These are phyloP conservation scores for Saccostrea glomerata DNA, from an alignment of 1,140 invertebrate species.

Conservation along the genomic window DNA sequence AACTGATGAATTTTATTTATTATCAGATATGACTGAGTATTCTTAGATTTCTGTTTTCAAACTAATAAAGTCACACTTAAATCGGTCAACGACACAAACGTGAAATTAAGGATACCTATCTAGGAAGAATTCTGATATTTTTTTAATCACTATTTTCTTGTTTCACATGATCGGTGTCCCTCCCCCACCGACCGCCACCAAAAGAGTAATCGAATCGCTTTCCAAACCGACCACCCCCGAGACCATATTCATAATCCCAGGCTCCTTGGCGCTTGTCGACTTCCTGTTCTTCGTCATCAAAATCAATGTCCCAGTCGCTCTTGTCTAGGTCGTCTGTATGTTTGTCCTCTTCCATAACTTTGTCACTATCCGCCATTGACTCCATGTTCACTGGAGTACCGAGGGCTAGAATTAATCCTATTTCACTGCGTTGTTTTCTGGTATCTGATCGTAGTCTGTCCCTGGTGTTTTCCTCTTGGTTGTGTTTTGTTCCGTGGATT, in stretches of 20 bases:
- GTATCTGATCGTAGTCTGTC: background rate
- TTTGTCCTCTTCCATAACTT: background rate
- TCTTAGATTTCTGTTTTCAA: background rate
- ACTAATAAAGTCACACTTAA: background rate
- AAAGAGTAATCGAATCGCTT: slow-evolving; percentile 72
- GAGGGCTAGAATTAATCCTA: slow-evolving; percentile 25
- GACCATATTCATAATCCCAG: slow-evolving; percentile 75
- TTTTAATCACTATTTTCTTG: slow-evolving; percentile 45
- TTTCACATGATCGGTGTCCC: slow-evolving; percentile 72
- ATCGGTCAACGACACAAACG: background rate
- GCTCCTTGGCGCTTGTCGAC: slow-evolving; percentile 70
- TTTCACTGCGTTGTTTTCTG: slow-evolving; percentile 30
- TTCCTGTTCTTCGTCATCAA: slow-evolving; percentile 43
- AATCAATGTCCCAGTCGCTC: background rate
- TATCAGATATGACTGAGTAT: background rate
- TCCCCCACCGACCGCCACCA: slow-evolving; percentile 70
- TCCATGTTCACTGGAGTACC: slow-evolving; percentile 30
- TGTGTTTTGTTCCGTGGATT: slow-evolving; percentile 18
- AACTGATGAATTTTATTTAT: background rate
- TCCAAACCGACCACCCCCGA: slow-evolving; percentile 74
- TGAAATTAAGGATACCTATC: background rate
- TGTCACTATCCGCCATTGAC: background rate
- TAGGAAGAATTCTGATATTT: background rate
- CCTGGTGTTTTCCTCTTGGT: background rate
- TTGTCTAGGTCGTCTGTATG: background rate